These are phyloP conservation scores for Venturia canescens DNA, from an alignment of 1,140 invertebrate species.

Conservation along the genomic window DNA sequence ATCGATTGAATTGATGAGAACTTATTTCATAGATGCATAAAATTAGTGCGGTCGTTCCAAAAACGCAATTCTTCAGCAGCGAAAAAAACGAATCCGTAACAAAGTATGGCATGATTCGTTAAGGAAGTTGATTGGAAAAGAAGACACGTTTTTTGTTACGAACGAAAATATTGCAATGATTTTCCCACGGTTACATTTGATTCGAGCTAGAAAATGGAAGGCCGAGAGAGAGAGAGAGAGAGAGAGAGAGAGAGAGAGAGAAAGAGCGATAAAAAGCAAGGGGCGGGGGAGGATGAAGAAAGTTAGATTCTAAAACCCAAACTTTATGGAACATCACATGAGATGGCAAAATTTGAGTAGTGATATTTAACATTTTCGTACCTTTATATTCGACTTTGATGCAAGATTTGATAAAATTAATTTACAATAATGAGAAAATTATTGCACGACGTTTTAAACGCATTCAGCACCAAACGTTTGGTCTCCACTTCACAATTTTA, in stretches of 20 bases:
- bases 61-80: no score
- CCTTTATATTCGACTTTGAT: neutral
- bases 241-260: no score
- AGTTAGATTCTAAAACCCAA: neutral
- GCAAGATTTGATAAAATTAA: neutral
- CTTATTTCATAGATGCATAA: no score
- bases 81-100: no score
- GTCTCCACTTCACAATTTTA: constrained; percentile 43
- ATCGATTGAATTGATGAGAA: no score
- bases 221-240: neutral
- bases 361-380: neutral
- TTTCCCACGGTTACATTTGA: neutral
- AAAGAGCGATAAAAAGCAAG: no score
- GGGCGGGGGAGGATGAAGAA: neutral
- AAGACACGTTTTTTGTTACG: neutral
- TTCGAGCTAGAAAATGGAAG: neutral
- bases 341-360: neutral
- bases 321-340: neutral
- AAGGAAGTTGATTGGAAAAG: no score
- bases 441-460: neutral
- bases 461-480: neutral
- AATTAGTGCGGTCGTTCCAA: no score
- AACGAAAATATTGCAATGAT: neutral
- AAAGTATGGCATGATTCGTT: no score
- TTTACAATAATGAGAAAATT: neutral